These are phyloP conservation scores for Coluber constrictor DNA, from an alignment of 2,797 vertebrate genomes.

Conservation along the genomic window DNA sequence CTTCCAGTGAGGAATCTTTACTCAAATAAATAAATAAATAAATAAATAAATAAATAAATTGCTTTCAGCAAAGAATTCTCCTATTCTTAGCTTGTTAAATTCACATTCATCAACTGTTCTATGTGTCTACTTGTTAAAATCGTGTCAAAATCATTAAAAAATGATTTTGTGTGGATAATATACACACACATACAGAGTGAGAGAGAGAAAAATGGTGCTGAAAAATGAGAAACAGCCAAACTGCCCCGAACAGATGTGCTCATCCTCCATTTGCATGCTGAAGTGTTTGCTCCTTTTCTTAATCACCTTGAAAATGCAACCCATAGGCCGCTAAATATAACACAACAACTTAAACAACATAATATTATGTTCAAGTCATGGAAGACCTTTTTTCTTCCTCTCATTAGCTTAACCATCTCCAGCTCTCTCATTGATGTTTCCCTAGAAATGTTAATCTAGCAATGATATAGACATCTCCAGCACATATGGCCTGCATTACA, in stretches of 20 bases:
- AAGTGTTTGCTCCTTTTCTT: not conserved
- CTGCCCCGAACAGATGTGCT: not conserved
- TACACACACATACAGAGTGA: not conserved
- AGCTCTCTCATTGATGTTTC: not conserved
- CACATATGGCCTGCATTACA: conserved; percentile 47
- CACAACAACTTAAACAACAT: not conserved
- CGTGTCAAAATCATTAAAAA: not conserved
- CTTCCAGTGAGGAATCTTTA: not conserved
- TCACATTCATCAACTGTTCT: not conserved
- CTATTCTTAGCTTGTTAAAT: not conserved
- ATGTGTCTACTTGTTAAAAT: not conserved
- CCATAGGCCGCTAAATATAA: not conserved
- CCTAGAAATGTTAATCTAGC: conserved; percentile 13
- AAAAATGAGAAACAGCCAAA: not conserved
- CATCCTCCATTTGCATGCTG: not conserved
- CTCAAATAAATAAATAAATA: not conserved
- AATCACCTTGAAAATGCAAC: not conserved
- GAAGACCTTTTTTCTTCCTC: not conserved
- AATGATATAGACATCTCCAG: conserved; percentile 8
- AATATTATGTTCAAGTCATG: too few relatives aligned
- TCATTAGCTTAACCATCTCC: not conserved
- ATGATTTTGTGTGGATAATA: not conserved
- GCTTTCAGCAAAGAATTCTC: not conserved
- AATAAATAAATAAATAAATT: too few relatives aligned
- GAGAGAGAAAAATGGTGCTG: not conserved